Evolutionary conservation across 2,797 vertebrate genomes (phyloP).

Genomic region (Furcifer pardalis): DNA sequence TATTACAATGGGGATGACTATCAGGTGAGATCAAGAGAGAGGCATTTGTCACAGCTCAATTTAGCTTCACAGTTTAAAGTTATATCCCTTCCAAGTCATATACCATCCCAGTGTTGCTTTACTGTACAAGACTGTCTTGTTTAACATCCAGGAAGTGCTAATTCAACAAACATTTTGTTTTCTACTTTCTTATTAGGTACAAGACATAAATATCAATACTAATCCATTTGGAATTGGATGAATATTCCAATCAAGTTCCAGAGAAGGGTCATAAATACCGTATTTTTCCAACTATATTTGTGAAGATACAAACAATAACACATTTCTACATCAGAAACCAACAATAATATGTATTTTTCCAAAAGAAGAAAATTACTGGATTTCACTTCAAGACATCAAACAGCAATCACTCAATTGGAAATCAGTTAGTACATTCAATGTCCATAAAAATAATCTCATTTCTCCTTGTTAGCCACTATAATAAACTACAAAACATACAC

Average conservation of each 20-base stretch:
- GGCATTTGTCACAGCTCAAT: slow-evolving; percentile 26
- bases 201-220: not conserved
- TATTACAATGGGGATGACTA: slow-evolving; percentile 6
- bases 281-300: not conserved
- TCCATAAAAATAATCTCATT: not conserved
- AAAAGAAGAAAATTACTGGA: not conserved
- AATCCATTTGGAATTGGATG: not conserved
- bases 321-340: not conserved
- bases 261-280: not conserved
- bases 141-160: slow-evolving; percentile 37
- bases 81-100: slow-evolving; percentile 41
- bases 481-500: too few species aligned
- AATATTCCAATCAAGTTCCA: not conserved
- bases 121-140: slow-evolving; percentile 34
- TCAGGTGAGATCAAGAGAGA: slow-evolving; percentile 48
- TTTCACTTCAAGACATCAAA: not conserved
- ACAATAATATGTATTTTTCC: not conserved
- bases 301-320: not conserved
- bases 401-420: fast-evolving
- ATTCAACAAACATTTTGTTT: slow-evolving; percentile 1
- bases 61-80: slow-evolving; percentile 37
- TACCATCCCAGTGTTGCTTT: not conserved
- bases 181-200: not conserved
- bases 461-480: not conserved
- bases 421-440: not conserved